Percentiles rank a stretch among this genome's conserved stretches.
These are phyloP conservation scores for Psittacula echo DNA, from an alignment of 2,797 vertebrate species.

Conservation along the genomic window DNA sequence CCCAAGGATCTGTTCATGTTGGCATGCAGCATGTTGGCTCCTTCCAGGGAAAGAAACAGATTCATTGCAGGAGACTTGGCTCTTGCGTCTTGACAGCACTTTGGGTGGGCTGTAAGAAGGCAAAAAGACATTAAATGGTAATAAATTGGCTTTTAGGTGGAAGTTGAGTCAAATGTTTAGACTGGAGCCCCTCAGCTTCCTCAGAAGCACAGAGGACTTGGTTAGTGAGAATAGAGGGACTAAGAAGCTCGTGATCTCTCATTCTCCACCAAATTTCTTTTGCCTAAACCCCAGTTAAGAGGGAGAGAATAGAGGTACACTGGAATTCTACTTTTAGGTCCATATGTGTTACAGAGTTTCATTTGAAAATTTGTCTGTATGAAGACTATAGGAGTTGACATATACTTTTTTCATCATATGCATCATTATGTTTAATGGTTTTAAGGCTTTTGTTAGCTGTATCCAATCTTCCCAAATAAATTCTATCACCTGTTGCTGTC, in stretches of 20 bases:
- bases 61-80: not conserved
- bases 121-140: not conserved
- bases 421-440: not conserved
- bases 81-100: not conserved
- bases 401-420: not conserved
- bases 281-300: not conserved
- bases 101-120: not conserved
- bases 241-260: not conserved
- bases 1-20: not conserved
- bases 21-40: not conserved
- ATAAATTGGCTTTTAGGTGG: not conserved
- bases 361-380: not conserved
- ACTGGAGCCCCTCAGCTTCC: not conserved
- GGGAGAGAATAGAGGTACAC: not conserved
- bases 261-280: not conserved
- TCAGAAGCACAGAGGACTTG: not conserved
- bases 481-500: not conserved
- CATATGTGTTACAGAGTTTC: not conserved
- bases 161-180: not conserved
- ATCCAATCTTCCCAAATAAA: not conserved
- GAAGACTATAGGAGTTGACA: not conserved
- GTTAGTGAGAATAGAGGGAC: not conserved
- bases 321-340: not conserved
- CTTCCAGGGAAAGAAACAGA: not conserved
- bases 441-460: not conserved